phyloP scores from a whole-genome alignment of 2,113 vertebrate genomes.

The Zosterops japonicus region DNA sequence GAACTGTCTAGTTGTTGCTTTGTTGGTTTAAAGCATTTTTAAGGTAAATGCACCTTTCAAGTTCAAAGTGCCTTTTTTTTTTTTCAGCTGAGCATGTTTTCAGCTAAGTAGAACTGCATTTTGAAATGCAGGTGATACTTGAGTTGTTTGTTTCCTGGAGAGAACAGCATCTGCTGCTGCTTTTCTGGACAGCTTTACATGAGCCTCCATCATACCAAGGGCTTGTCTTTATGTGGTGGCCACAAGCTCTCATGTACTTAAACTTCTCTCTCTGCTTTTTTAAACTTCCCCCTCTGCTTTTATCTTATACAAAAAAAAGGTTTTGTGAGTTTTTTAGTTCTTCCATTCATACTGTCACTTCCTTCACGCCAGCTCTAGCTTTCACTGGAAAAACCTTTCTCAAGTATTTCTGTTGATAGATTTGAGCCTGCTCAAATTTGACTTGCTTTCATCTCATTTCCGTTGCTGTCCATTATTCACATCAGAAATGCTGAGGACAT shows the following conservation, averaged over 20 bases:
- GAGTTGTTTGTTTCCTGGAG: not conserved
- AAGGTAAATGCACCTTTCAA: not conserved
- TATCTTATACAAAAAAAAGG: not conserved
- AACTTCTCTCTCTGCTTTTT: not conserved
- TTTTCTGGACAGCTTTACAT: not conserved
- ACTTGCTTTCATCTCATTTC: not conserved
- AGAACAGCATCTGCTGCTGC: not conserved
- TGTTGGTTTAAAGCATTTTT: not conserved
- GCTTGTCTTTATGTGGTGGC: not conserved
- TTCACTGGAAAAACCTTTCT: not conserved
- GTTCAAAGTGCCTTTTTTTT: not conserved
- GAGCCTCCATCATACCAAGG: not conserved
- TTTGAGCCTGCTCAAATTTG: not conserved
- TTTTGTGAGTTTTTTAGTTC: not conserved
- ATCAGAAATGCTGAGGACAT: not conserved
- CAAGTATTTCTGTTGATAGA: not conserved
- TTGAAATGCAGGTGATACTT: not conserved
- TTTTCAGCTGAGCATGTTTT: not conserved
- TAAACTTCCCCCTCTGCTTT: not conserved
- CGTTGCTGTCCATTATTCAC: fast-evolving
- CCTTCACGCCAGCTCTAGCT: not conserved
- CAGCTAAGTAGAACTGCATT: not conserved
- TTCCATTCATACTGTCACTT: not conserved
- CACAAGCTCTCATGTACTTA: not conserved
- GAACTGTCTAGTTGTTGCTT: not conserved